phyloP scores from a whole-genome alignment of 2,113 vertebrate genomes.

The Strix uralensis region DNA sequence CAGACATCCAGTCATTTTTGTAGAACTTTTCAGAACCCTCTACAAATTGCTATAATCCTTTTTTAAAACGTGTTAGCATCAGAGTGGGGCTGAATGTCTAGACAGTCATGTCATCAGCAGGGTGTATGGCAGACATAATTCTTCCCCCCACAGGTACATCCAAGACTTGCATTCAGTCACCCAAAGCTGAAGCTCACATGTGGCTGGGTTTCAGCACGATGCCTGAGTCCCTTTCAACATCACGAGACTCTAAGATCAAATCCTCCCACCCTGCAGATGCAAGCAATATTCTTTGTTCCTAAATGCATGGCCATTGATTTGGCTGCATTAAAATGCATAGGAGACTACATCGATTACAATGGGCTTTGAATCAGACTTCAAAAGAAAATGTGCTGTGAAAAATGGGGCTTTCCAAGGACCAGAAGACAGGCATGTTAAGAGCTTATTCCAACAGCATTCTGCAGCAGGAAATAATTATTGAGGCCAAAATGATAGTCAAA shows the following conservation, averaged over 20 bases:
- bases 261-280: conserved; percentile 45
- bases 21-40: background rate
- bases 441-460: background rate
- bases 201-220: background rate
- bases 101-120: background rate
- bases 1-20: background rate
- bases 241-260: background rate
- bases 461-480: background rate
- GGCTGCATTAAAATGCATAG: conserved; percentile 36
- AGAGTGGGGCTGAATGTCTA: background rate
- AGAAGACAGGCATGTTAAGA: background rate
- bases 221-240: background rate
- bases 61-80: rapidly evolving
- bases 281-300: background rate
- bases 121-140: background rate
- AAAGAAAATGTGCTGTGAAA: conserved; percentile 37
- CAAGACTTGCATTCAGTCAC: background rate
- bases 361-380: conserved; percentile 25
- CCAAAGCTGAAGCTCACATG: background rate
- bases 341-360: background rate
- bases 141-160: background rate
- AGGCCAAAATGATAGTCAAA: background rate
- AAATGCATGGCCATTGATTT: conserved; percentile 9
- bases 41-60: background rate
- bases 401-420: conserved; percentile 5